These are phyloP conservation scores for Montipora cactus DNA, from an alignment of 64 coral and sea anemone species.

Conservation along the genomic window DNA sequence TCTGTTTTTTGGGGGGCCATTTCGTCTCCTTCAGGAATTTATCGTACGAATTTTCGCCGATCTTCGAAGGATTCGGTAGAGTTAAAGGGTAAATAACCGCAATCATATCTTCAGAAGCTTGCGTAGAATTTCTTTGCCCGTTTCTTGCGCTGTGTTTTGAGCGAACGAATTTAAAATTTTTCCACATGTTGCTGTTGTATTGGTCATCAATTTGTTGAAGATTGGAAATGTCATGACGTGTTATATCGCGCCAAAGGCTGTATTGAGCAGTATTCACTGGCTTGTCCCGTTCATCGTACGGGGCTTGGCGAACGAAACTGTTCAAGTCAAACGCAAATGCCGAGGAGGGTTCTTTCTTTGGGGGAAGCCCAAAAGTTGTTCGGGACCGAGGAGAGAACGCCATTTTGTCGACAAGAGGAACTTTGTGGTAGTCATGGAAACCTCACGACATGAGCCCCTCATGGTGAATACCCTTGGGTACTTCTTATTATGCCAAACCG, in stretches of 20 bases:
- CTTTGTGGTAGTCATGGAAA: not conserved
- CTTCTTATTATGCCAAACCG: too few species aligned
- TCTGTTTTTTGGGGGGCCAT: conserved; percentile 58
- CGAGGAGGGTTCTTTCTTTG: conserved; percentile 41
- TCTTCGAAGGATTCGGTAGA: conserved; percentile 79
- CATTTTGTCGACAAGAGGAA: conserved; percentile 37
- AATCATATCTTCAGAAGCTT: conserved; percentile 13
- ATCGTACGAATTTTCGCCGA: conserved; percentile 77
- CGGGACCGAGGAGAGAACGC: conserved; percentile 82
- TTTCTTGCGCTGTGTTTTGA: conserved; percentile 47
- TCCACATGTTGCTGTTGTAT: conserved; percentile 96
- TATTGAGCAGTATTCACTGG: conserved; percentile 77
- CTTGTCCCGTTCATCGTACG: conserved; percentile 57
- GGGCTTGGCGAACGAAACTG: conserved; percentile 86
- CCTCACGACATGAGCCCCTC: not conserved
- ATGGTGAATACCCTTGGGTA: too few species aligned
- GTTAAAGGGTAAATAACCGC: conserved; percentile 76
- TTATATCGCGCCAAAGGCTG: conserved; percentile 83
- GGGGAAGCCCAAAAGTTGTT: conserved; percentile 81
- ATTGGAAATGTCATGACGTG: conserved; percentile 63
- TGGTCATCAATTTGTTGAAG: conserved; percentile 68
- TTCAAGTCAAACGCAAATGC: conserved; percentile 56
- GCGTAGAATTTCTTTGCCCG: not conserved
- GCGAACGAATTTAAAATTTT: conserved; percentile 94
- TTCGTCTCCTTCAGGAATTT: conserved; percentile 79